phyloP scores from a whole-genome alignment of 2,113 vertebrate genomes.

The Daubentonia madagascariensis region DNA sequence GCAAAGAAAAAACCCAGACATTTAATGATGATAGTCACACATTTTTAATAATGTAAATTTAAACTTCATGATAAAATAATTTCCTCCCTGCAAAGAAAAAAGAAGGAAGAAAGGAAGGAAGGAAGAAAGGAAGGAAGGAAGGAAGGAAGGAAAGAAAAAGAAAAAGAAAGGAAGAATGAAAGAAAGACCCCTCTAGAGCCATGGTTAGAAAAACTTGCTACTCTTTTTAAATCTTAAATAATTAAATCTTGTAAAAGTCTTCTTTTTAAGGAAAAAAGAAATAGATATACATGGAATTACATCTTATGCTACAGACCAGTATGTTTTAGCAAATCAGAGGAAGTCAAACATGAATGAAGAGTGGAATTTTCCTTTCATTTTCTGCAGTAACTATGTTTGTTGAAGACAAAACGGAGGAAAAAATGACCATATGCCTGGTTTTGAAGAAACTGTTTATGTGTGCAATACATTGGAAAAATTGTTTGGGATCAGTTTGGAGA shows the following conservation, averaged over 20 bases:
- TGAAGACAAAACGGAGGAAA: constrained; percentile 64
- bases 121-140: not conserved
- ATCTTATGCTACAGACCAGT: not conserved
- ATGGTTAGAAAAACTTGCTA: not conserved
- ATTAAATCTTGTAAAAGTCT: not conserved
- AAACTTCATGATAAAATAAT: constrained; percentile 34
- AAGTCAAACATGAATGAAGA: constrained; percentile 51
- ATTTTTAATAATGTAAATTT: constrained; percentile 31
- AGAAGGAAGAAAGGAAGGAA: not conserved
- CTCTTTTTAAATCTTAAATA: constrained; percentile 33
- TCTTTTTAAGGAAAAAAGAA: constrained; percentile 40
- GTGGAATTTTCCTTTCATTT: constrained; percentile 73
- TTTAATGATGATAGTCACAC: constrained; percentile 8
- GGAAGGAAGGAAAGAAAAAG: not conserved
- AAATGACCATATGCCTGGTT: constrained; percentile 58
- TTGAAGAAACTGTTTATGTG: constrained; percentile 71
- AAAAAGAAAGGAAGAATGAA: not conserved
- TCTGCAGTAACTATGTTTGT: constrained; percentile 62
- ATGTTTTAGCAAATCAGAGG: constrained; percentile 49
- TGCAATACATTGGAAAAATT: constrained; percentile 63
- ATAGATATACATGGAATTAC: constrained; percentile 19
- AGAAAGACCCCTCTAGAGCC: not conserved
- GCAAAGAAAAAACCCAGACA: constrained; percentile 20
- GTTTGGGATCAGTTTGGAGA: constrained; percentile 56
- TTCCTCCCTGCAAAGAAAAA: constrained; percentile 41